A percentile compares a stretch with the other conserved stretches of the same genome.
These are phyloP conservation scores for Coptodon rendalli DNA, from an alignment of 2,113 vertebrate species.

Conservation along the genomic window DNA sequence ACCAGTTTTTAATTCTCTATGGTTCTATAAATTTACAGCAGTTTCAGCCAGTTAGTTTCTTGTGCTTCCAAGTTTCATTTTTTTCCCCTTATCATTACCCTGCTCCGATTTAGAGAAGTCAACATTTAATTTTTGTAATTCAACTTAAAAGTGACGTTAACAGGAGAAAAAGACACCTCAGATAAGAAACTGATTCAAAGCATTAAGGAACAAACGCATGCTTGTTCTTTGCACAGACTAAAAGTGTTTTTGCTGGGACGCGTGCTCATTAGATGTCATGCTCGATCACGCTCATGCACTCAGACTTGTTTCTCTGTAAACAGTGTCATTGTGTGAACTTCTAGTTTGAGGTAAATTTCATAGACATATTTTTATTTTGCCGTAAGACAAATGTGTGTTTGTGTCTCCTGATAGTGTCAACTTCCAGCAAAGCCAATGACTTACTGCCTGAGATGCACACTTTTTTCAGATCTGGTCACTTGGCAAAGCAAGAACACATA, in stretches of 20 bases:
- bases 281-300: not conserved
- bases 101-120: not conserved
- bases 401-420: not conserved
- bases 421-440: not conserved
- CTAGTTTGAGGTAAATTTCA: not conserved
- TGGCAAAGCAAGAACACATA: not conserved
- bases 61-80: not conserved
- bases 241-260: not conserved
- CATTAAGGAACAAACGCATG: not conserved
- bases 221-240: not conserved
- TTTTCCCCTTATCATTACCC: fast-evolving
- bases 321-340: not conserved
- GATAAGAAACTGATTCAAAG: not conserved
- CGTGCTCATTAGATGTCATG: not conserved
- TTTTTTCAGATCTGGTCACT: not conserved
- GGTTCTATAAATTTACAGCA: not conserved
- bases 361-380: conserved; percentile 12
- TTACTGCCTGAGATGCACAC: not conserved
- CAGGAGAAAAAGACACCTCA: not conserved
- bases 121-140: not conserved
- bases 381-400: not conserved
- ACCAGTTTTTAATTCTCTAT: not conserved
- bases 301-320: not conserved
- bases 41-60: not conserved
- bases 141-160: not conserved